Evolutionary conservation across 1,140 invertebrate genomes (phyloP).

Genomic region (Adoxophyes honmai): DNA sequence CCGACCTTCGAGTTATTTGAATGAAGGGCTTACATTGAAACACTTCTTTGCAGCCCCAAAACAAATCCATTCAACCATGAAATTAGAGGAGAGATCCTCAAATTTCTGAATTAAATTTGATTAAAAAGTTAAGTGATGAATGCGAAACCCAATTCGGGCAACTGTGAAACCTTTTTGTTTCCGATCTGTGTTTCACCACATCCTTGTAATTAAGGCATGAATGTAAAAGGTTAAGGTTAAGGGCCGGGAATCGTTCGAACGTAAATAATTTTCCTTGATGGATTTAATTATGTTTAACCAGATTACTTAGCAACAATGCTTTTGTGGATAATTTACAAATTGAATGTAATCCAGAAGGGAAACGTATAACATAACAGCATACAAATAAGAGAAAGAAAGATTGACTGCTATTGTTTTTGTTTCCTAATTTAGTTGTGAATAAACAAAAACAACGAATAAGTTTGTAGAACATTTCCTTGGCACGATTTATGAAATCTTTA

Average conservation of each 20-base stretch:
- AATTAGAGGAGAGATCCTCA: slow-evolving; percentile 60
- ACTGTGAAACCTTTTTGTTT: slow-evolving; percentile 37
- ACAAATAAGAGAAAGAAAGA: too few relatives aligned
- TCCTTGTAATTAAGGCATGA: slow-evolving; percentile 12
- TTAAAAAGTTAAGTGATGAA: slow-evolving; percentile 65
- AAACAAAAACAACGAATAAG: too few relatives aligned
- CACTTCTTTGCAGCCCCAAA: slow-evolving; percentile 57
- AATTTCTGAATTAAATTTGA: slow-evolving; percentile 61
- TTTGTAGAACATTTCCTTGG: too few relatives aligned
- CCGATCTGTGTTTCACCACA: slow-evolving; percentile 15
- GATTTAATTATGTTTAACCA: slow-evolving; percentile 14
- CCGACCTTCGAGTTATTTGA: slow-evolving; percentile 53
- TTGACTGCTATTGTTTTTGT: too few relatives aligned
- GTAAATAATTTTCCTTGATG: background rate
- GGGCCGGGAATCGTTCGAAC: background rate
- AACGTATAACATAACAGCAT: too few relatives aligned
- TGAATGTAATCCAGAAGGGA: too few relatives aligned
- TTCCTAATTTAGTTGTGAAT: too few relatives aligned
- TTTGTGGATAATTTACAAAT: too few relatives aligned
- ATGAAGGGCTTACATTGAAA: slow-evolving; percentile 62
- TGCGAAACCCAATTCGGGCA: slow-evolving; percentile 38
- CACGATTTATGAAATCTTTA: too few relatives aligned
- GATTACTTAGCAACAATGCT: too few relatives aligned
- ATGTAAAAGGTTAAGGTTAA: slow-evolving; percentile 7
- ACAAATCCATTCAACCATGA: slow-evolving; percentile 61